Base-by-base conservation (phyloP, 2,113 vertebrate genomes). In the Cynopterus brachyotis region DNA sequence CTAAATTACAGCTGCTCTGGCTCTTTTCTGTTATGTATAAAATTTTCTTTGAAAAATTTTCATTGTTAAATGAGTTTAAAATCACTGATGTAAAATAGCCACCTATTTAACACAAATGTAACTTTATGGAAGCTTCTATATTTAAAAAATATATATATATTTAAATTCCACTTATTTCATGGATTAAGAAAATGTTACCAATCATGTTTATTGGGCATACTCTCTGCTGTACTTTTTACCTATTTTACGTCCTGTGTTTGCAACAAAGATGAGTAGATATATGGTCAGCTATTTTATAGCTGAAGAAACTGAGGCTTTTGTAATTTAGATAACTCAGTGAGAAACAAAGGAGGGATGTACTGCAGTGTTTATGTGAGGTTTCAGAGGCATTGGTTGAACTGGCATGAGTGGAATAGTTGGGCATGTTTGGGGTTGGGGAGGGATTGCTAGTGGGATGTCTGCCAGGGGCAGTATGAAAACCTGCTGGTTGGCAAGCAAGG, bases 21-120 rank as follows among this genome's bases (percentile, higher is more conserved):
- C 9, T 69, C 69, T 82, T 86, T 64, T 70, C 70, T 97, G 30
- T 80, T 81, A 20, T 22, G n/a, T 22, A 4, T 73, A 80, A 26
- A 26, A 2, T 67, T 90, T 85, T 82, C 79, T 67, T 80, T 24
- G 53, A 75, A 80, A 85, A 78, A 8, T 1, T 83, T 94, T 95
- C 30, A 60, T 80, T 87, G 35, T 80, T 81, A 73, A 57, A 45
- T 82, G 73, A 85, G 20, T 67, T 93, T 75, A 86, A 96, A 95
- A 82, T 84, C 26, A 35, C 60, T 82, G 93, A 92, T 66, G 76
- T 85, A 67, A 96, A 94, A 84, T 87, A 72, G 81, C 42, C 35
- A 72, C 45, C 53, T 45, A 8, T 73, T 91, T 87, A 53, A 64
- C 70, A 35, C 13, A 76, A 64, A 13, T 87, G 12, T 69, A 89